A percentile compares a stretch with the other conserved stretches of the same genome.
Conservation (phyloP, 1,140 invertebrate genomes). For the Heliconius hermathena region DNA sequence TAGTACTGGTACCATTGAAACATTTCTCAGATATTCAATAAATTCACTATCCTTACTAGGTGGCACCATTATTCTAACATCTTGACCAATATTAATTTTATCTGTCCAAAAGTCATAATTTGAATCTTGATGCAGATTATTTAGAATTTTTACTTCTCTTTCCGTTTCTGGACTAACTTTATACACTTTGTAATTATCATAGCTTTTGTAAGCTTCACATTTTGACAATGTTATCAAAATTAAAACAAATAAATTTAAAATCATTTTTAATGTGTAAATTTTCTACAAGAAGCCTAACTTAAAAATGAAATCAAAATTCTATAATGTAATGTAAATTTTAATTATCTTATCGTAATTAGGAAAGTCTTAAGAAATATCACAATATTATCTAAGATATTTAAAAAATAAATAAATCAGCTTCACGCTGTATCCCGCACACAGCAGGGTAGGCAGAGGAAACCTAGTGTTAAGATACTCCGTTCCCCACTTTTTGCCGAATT, state of each 20-base stretch:
- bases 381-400: background rate
- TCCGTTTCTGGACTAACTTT: slow-evolving; percentile 66
- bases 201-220: slow-evolving; percentile 55
- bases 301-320: background rate
- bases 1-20: slow-evolving; percentile 46
- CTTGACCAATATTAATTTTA: slow-evolving; percentile 41
- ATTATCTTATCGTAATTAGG: slow-evolving; percentile 13
- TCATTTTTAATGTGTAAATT: background rate
- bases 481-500: no score
- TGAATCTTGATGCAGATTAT: slow-evolving; percentile 47
- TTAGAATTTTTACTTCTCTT: slow-evolving; percentile 54
- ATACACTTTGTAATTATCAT: slow-evolving; percentile 80
- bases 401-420: no score
- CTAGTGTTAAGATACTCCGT: no score
- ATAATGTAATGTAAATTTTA: background rate
- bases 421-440: no score
- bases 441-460: no score
- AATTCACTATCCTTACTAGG: slow-evolving; percentile 51
- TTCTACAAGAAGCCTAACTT: background rate
- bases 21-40: slow-evolving; percentile 38
- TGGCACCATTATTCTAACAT: slow-evolving; percentile 58
- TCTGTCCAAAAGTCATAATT: slow-evolving; percentile 62
- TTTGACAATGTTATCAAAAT: slow-evolving; percentile 16
- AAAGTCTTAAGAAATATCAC: background rate
- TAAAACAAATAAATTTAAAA: slow-evolving; percentile 15